A percentile compares a stretch with the other conserved stretches of the same genome.
phyloP scores from a whole-genome alignment of 2,113 vertebrate species.

The Puffinus mauretanicus region DNA sequence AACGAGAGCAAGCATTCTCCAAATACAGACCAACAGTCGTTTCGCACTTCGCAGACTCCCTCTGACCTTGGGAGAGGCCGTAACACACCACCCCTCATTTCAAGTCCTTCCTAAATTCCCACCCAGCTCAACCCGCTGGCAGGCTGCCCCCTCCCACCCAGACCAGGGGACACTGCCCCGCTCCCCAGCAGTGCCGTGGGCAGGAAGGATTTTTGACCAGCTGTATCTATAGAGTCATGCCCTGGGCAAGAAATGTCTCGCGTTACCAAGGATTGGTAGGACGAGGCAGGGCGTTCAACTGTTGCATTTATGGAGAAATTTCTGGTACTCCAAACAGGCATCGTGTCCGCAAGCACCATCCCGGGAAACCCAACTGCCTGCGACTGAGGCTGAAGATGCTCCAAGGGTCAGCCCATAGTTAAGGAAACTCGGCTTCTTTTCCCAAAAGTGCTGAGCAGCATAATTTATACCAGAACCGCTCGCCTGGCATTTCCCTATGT shows the following conservation, averaged over 20 bases:
- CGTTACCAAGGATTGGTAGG: neutral
- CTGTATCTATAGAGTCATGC: neutral
- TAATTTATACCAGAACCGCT: neutral
- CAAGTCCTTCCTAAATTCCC: neutral
- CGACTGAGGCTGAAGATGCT: neutral
- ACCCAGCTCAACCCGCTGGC: neutral
- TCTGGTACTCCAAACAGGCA: neutral
- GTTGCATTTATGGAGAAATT: neutral
- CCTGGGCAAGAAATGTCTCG: neutral
- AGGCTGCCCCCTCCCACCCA: neutral
- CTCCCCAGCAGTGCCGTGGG: neutral
- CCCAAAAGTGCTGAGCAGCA: neutral
- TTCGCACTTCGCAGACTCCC: neutral
- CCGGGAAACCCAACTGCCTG: neutral
- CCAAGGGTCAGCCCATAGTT: neutral
- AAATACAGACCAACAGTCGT: neutral
- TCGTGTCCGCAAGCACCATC: fast-evolving
- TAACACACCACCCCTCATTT: neutral
- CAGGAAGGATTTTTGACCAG: neutral
- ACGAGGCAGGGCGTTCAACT: neutral
- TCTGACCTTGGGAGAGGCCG: neutral
- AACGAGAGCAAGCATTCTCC: neutral
- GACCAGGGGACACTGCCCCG: neutral
- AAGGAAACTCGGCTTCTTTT: neutral
- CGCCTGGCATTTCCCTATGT: neutral